A percentile compares a stretch with the other conserved stretches of the same genome.
Conservation (phyloP, 2,888 invertebrate species). For the Acanthosepion esculentum region DNA sequence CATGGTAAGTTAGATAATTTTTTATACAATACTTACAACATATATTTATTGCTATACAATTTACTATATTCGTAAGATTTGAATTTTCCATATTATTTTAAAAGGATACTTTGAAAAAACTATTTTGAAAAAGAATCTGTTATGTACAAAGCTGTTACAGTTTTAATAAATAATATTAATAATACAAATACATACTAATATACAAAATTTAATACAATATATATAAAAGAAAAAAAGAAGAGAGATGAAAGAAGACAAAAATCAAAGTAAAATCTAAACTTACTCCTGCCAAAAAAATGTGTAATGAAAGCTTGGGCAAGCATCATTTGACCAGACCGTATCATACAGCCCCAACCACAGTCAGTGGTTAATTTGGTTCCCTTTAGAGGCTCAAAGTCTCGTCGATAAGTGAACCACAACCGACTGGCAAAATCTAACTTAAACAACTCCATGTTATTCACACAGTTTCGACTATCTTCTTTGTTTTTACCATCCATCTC, state of each 20-base stretch:
- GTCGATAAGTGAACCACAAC: constrained; percentile 81
- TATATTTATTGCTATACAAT: neutral
- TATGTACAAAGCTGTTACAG: neutral
- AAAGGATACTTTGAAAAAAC: too few relatives aligned
- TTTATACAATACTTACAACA: neutral
- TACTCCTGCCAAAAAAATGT: constrained; percentile 86
- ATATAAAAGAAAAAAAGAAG: neutral
- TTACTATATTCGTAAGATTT: neutral
- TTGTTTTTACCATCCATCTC: constrained; percentile 55
- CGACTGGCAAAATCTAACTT: constrained; percentile 88
- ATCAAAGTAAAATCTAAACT: constrained; percentile 38
- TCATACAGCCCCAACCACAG: constrained; percentile 95
- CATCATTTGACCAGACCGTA: constrained; percentile 93
- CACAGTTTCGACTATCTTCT: constrained; percentile 50
- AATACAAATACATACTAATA: too few relatives aligned
- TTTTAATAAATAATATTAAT: too few relatives aligned
- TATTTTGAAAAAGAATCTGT: neutral
- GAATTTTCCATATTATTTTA: neutral
- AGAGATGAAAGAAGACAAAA: neutral
- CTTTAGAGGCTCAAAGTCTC: constrained; percentile 87
- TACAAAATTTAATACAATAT: neutral
- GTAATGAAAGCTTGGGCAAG: constrained; percentile 88
- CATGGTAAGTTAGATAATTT: too few relatives aligned
- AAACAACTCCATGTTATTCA: constrained; percentile 80
- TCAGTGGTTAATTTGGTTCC: constrained; percentile 90